A percentile compares a stretch with the other conserved stretches of the same genome.
phyloP scores from a whole-genome alignment of 2,797 vertebrate species.

The Cirrhinus molitorella region DNA sequence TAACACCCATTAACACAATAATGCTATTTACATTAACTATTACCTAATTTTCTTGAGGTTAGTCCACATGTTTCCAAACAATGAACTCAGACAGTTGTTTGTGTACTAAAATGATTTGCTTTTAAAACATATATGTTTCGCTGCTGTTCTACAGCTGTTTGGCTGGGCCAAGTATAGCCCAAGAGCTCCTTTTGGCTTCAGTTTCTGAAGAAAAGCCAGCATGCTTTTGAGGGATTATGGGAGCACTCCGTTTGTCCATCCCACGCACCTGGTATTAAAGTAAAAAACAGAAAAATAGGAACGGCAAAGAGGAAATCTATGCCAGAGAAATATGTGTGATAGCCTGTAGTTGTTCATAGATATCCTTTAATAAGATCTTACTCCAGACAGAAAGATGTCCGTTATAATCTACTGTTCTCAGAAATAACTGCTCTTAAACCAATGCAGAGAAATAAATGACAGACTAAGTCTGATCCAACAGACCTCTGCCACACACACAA shows the following conservation, averaged over 20 bases:
- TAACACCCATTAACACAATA: not conserved
- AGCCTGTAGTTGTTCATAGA: not conserved
- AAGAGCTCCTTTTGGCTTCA: conserved; percentile 10
- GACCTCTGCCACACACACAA: conserved; percentile 11
- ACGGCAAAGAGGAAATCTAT: conserved; percentile 3
- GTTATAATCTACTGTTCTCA: not conserved
- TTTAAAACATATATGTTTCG: not conserved
- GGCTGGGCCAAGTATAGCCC: not conserved
- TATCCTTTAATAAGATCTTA: conserved; percentile 4
- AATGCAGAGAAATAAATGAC: not conserved
- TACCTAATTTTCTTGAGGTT: not conserved
- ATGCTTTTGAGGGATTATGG: conserved; percentile 32
- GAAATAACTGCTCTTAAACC: not conserved
- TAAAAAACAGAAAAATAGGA: not conserved
- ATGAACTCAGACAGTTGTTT: not conserved
- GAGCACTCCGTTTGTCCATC: conserved; percentile 16
- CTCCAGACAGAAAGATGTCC: not conserved
- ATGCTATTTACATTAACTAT: not conserved
- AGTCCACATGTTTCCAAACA: not conserved
- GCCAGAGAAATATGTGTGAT: not conserved
- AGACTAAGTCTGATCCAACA: not conserved
- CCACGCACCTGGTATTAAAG: conserved; percentile 15
- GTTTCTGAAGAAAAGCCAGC: conserved; percentile 20
- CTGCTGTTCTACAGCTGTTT: conserved; percentile 12
- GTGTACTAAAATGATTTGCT: not conserved